Base-by-base conservation (phyloP, 37 sponge, comb jelly and placozoan genomes). In the Spongia lamella region DNA sequence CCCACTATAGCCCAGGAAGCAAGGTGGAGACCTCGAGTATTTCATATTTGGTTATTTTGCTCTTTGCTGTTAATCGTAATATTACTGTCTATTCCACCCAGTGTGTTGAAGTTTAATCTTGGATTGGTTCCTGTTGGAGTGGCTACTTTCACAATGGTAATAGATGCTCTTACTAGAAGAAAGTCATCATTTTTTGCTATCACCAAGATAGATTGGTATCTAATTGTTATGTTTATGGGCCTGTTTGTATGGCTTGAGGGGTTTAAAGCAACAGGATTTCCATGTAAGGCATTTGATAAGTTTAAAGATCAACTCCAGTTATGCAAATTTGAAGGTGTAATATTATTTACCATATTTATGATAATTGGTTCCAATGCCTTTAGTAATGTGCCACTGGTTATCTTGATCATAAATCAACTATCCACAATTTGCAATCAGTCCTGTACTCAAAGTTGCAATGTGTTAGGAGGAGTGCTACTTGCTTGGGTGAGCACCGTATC, bases 161-260 rank as follows among this genome's bases (percentile, higher is more conserved):
- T 73, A 0, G 90, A 93, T 61, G 68, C 83, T 14, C 50, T 93
- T 58, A 32, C 89, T 31, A 86, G 89, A 43, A 38, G 66, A 2
- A 79, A 61, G 33, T 81, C 76, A 61, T 80, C 90, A 24, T 79
- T 69, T 61, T 79, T 83, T 58, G 79, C 77, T n/a, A 89, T 93
- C 78, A 29, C 75, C 38, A 82, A 85, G 73, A 86, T 89, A 11
- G 94, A 93, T 70, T 93, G 94, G 94, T 83, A 83, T 5, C 78
- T 93, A 57, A 93, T 93, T 71, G 72, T 93, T 51, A 70, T 93
- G 80, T 93, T 93, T 63, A 83, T 86, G 47, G 94, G 94, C 1
- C 77, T 93, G 57, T 89, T 93, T 61, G 72, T 89, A 17, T 93
- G 94, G 94, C 76, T 89, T 30, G 94, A 82, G 3, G 94, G 94